Evolutionary conservation across 1,140 invertebrate genomes (phyloP), one percentile per base, ranked within the genome.

Genomic region (Pteromalus puparum): DNA sequence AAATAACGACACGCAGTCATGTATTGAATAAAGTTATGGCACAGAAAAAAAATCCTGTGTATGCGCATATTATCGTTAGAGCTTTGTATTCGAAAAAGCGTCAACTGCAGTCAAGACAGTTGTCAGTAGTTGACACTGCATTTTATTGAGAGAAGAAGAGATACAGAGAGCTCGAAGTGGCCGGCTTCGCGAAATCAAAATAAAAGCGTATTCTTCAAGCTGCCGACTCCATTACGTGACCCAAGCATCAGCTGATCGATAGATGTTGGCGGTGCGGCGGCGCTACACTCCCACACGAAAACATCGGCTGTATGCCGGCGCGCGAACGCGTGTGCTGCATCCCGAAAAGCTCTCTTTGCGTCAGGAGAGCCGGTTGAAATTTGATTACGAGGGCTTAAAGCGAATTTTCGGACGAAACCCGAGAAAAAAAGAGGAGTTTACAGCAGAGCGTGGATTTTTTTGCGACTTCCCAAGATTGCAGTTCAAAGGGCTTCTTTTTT

Each of bases 231-330:
- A 85, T 89, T 89, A 88, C 88, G 89, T 90, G 89, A 90, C 89
- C 90, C 88, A 89, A 88, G 88, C 89, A 89, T 90, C 89, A 90
- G 89, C 89, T 90, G 90, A 91, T 90, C 90, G 89, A 91, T 91
- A 91, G 88, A 90, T 88, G 89, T 89, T 88, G 89, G 88, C 81
- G 38, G 24, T n/a, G 1, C 30, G 67, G 28, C 24, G 65, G 65
- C 83, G 84, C 81, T 9, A 90, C 85, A 82, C 81, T 24, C 89
- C 86, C 72, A 86, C 65, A 87, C 87, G 84, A 90, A 90, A 90
- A 90, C 90, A 90, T 90, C 74, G 84, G 53, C 72, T 74, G 21
- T 67, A 78, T 82, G 78, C 42, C 46, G 28, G 68, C 30, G 46
- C 81, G 24, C 68, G 81, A 86, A 61, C 68, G 70, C 84, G 82